A percentile compares a stretch with the other conserved stretches of the same genome.
These are phyloP conservation scores for Macropis europaea DNA, from an alignment of 2,888 invertebrate species.

Conservation along the genomic window DNA sequence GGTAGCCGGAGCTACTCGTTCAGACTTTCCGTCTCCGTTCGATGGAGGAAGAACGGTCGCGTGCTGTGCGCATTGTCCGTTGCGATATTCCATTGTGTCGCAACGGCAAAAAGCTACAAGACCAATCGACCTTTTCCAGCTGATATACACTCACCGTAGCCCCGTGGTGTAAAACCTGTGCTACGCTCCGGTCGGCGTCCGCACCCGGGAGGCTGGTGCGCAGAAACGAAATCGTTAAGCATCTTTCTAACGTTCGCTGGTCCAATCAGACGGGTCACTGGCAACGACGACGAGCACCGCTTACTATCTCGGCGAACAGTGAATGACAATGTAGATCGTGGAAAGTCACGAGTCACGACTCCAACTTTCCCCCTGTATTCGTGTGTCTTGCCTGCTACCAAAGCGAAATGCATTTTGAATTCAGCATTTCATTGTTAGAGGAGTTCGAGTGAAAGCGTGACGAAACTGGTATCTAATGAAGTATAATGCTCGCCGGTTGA, in stretches of 20 bases:
- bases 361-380: slow-evolving; percentile 44
- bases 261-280: slow-evolving; percentile 21
- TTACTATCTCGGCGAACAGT: slow-evolving; percentile 7
- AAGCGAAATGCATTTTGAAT: slow-evolving; percentile 52
- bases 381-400: slow-evolving; percentile 18
- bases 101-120: slow-evolving; percentile 27
- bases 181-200: too few relatives aligned
- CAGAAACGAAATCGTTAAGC: slow-evolving; percentile 22
- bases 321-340: slow-evolving; percentile 53
- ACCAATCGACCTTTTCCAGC: slow-evolving; percentile 37
- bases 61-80: slow-evolving; percentile 34
- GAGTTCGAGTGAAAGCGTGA: slow-evolving; percentile 58
- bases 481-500: slow-evolving; percentile 34
- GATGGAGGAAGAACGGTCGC: slow-evolving; percentile 23
- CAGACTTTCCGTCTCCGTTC: neutral
- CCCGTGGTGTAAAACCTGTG: too few relatives aligned
- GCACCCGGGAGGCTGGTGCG: too few relatives aligned
- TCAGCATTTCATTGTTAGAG: slow-evolving; percentile 52
- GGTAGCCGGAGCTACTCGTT: slow-evolving; percentile 33
- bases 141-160: neutral
- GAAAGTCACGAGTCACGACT: slow-evolving; percentile 53
- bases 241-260: slow-evolving; percentile 10
- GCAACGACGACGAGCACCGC: neutral
- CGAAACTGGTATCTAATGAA: slow-evolving; percentile 58
- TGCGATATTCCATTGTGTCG: slow-evolving; percentile 34